Conservation (phyloP, 30 jellyfish, hydroid and myxozoan genomes). For the Hydractinia echinata region DNA sequence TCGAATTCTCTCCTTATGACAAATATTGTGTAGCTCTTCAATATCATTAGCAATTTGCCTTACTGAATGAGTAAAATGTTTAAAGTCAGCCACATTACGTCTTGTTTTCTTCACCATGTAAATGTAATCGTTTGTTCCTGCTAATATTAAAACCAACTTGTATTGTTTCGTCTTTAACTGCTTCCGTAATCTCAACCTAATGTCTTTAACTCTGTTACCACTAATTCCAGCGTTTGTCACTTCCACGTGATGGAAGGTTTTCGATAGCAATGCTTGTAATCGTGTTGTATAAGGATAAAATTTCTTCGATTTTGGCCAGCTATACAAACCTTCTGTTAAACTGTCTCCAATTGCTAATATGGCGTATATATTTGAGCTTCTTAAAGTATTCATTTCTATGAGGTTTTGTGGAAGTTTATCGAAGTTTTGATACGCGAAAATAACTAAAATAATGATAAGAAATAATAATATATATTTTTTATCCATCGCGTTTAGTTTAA, state of each 20-base stretch:
- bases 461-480: too few species aligned
- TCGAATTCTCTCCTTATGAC: conserved; percentile 48
- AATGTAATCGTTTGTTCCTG: conserved; percentile 68
- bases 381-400: too few species aligned
- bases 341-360: conserved; percentile 85
- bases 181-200: conserved; percentile 39
- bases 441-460: too few species aligned
- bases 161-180: conserved; percentile 2
- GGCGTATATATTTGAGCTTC: too few species aligned
- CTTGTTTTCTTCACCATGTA: conserved; percentile 34
- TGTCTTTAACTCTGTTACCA: conserved; percentile 53
- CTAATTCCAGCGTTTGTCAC: conserved; percentile 62
- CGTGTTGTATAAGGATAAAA: conserved; percentile 66
- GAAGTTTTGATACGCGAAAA: too few species aligned
- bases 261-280: conserved; percentile 36
- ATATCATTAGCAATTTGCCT: conserved; percentile 21
- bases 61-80: too few species aligned
- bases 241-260: conserved; percentile 5
- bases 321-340: conserved; percentile 74
- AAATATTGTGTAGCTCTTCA: conserved; percentile 37
- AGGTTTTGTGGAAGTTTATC: too few species aligned
- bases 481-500: too few species aligned
- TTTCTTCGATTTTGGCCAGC: conserved; percentile 57
- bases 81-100: not conserved
- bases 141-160: conserved; percentile 47